These are phyloP conservation scores for Panopea generosa DNA, from an alignment of 2,888 invertebrate genomes.

Conservation along the genomic window DNA sequence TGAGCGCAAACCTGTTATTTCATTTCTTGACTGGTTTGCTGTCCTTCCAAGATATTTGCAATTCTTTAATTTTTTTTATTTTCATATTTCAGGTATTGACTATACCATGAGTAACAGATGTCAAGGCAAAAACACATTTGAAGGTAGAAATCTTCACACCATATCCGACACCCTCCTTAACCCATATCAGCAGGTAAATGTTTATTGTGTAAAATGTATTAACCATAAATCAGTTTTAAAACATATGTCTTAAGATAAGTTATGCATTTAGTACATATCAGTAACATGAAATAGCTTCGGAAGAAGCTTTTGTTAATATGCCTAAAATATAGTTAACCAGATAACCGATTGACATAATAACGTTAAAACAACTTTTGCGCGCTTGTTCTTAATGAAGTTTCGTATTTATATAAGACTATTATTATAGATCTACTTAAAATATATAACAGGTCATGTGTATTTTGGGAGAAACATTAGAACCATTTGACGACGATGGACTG, in stretches of 20 bases:
- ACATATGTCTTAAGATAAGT: too few relatives aligned
- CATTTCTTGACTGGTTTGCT: too few relatives aligned
- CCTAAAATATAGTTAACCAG: too few relatives aligned
- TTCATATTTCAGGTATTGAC: conserved; percentile 9
- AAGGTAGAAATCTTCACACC: conserved; percentile 5
- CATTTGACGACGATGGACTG: conserved; percentile 85
- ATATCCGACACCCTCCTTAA: conserved; percentile 1
- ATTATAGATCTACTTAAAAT: too few relatives aligned
- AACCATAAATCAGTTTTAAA: not conserved
- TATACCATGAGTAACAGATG: conserved; percentile 18
- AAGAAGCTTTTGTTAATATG: too few relatives aligned
- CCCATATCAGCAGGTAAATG: conserved; percentile 17
- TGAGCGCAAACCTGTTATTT: too few relatives aligned
- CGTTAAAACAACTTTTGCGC: too few relatives aligned
- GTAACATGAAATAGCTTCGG: too few relatives aligned
- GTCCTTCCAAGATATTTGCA: not conserved
- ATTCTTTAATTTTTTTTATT: not conserved
- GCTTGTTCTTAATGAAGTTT: too few relatives aligned
- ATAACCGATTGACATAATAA: too few relatives aligned
- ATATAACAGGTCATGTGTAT: conserved; percentile 84
- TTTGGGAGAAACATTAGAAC: conserved; percentile 85
- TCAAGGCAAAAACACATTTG: conserved; percentile 20
- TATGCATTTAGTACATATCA: too few relatives aligned
- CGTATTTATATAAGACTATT: too few relatives aligned
- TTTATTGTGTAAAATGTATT: not conserved